Percentiles rank a stretch among this genome's conserved stretches.
Evolutionary conservation across 2,113 vertebrate species (phyloP).

Genomic region (Cisticola juncidis): DNA sequence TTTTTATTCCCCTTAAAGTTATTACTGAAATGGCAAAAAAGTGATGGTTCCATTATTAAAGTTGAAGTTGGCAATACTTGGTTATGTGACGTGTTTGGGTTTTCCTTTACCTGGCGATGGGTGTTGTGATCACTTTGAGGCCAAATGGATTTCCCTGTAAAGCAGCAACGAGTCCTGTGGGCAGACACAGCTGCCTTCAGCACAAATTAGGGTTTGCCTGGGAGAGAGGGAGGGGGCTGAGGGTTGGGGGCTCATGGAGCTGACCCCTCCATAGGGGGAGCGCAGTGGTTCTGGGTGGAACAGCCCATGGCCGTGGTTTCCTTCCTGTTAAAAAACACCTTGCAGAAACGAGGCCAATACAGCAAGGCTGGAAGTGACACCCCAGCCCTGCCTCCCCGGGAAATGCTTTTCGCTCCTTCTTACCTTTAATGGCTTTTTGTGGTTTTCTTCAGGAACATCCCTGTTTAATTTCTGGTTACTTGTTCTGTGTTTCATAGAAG

Average conservation of each 20-base stretch:
- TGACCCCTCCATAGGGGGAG: background rate
- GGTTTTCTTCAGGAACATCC: fast-evolving
- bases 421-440: background rate
- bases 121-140: background rate
- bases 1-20: conserved; percentile 72
- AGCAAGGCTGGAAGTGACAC: background rate
- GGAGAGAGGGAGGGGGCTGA: background rate
- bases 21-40: conserved; percentile 72
- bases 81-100: background rate
- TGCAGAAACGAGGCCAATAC: fast-evolving
- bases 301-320: fast-evolving
- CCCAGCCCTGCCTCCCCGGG: fast-evolving
- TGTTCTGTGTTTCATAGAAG: background rate
- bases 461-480: background rate
- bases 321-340: background rate
- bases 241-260: background rate
- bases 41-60: conserved; percentile 82
- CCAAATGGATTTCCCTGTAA: fast-evolving
- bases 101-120: background rate
- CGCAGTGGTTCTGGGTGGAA: background rate
- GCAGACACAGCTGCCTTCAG: background rate
- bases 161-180: fast-evolving
- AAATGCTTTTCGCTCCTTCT: background rate
- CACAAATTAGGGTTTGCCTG: background rate
- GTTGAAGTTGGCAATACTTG: conserved; percentile 69